Evolutionary conservation across 2,797 vertebrate species (phyloP).

Genomic region (Catharus ustulatus): DNA sequence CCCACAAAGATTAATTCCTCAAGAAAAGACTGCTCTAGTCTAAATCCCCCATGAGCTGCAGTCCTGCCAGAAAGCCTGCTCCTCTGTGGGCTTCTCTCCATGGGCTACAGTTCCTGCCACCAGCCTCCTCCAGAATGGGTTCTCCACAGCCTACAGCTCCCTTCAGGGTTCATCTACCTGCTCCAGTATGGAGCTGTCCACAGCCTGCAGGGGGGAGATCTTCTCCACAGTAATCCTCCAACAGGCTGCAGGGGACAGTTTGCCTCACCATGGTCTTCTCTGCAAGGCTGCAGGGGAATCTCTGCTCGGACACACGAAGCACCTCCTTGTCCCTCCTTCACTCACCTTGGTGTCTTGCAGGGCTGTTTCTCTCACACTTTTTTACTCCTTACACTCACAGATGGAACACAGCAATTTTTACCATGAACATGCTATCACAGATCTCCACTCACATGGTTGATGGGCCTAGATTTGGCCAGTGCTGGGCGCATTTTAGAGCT

Average conservation of each 20-base stretch:
- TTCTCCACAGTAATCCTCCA: background rate
- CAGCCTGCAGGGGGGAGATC: background rate
- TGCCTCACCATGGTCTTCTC: background rate
- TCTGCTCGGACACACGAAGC: background rate
- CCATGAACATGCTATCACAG: background rate
- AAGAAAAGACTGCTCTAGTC: background rate
- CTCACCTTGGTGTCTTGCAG: background rate
- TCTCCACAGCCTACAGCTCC: background rate
- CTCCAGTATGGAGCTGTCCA: background rate
- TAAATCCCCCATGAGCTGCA: rapidly evolving
- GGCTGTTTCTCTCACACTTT: background rate
- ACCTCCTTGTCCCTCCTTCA: background rate
- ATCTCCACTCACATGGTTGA: background rate
- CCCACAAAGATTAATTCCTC: background rate
- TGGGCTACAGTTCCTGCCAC: background rate
- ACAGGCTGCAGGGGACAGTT: background rate
- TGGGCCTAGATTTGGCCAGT: background rate
- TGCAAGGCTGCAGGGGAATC: background rate
- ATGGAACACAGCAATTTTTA: background rate
- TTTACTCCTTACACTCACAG: background rate
- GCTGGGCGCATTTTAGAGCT: background rate
- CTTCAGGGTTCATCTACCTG: background rate
- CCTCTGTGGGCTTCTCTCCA: background rate
- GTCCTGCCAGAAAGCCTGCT: background rate
- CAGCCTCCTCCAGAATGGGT: background rate